Conservation (phyloP, 2,797 vertebrate genomes). For the Lophius americanus region DNA sequence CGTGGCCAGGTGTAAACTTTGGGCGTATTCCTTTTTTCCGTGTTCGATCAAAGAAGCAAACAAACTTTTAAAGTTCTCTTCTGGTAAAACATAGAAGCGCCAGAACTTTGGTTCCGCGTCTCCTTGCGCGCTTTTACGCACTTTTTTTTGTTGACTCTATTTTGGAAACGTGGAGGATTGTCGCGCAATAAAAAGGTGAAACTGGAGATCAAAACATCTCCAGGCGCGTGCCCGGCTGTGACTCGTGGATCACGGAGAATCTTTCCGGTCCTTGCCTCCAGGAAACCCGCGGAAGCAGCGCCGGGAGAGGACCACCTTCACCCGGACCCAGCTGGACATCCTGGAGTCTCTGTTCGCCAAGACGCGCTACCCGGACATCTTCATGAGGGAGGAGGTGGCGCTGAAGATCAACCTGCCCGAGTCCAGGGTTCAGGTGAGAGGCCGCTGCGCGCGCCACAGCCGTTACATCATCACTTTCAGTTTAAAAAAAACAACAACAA, state of each 20-base stretch:
- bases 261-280: conserved; percentile 40
- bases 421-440: conserved; percentile 91
- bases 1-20: too few relatives aligned
- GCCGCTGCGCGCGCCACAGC: background rate
- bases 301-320: conserved; percentile 93
- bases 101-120: too few relatives aligned
- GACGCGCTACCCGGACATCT: conserved; percentile 93
- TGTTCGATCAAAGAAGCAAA: too few relatives aligned
- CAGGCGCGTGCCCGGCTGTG: background rate
- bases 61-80: too few relatives aligned
- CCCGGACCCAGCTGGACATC: conserved; percentile 91
- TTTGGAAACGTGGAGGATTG: too few relatives aligned
- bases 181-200: background rate
- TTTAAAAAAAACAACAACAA: too few relatives aligned
- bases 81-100: too few relatives aligned
- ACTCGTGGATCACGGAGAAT: too few relatives aligned
- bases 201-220: background rate
- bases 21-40: too few relatives aligned
- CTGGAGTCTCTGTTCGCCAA: conserved; percentile 90
- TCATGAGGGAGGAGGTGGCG: conserved; percentile 92
- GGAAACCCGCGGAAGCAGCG: conserved; percentile 94
- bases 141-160: too few relatives aligned
- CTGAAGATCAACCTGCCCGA: conserved; percentile 97
- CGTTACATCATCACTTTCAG: background rate
- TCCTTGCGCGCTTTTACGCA: too few relatives aligned